Base-by-base conservation (phyloP, 2,888 invertebrate species). In the Diadegma fenestrale region DNA sequence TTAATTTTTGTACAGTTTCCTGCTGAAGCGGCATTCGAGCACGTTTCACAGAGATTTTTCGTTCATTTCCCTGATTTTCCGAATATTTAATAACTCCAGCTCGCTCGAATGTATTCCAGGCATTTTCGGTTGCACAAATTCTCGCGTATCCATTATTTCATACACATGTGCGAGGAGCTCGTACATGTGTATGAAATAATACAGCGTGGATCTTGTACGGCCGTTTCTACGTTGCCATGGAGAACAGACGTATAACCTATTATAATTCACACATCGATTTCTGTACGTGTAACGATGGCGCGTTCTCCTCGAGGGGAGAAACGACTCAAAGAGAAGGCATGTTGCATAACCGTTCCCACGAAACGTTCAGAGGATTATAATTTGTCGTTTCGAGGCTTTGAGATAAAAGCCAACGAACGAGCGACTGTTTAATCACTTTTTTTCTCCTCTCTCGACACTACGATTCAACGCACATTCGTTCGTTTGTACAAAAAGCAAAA, bases 221-320 rank as follows among this genome's bases (percentile, higher is more conserved):
- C 51, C 63, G 51, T 77, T 66, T 77, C 66, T 51, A 6, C 76
- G 76, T 77, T 77, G 66, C 76, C 64, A 77, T 77, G 76, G 76
- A 64, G 75, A 76, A 51, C 63, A 14, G 45, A 33, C 76, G 8
- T 33, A 19, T 43, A 68, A 45, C 30, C 45, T 48, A 45, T 77
- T 77, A 77, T 48, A 77, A 66, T 51, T 43, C 45, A 33, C 51
- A 37, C 37, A 66, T 77, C 51, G 76, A 77, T 77, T 51, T 33
- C 48, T 51, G 51, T 51, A 77, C 33, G 66, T 30, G 37, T 43
- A 30, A 77, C 22, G 37, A 51, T 26, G 51, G n/a, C 22, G 76
- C 51, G 30, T 22, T 10, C 12, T 51, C 33, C 33, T 26, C 58
- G 58, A 58, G 76, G 45, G 22, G 26, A 41, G 26, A 19, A 33